phyloP scores from a whole-genome alignment of 2,888 invertebrate genomes.

The Chrysotoxum bicinctum region DNA sequence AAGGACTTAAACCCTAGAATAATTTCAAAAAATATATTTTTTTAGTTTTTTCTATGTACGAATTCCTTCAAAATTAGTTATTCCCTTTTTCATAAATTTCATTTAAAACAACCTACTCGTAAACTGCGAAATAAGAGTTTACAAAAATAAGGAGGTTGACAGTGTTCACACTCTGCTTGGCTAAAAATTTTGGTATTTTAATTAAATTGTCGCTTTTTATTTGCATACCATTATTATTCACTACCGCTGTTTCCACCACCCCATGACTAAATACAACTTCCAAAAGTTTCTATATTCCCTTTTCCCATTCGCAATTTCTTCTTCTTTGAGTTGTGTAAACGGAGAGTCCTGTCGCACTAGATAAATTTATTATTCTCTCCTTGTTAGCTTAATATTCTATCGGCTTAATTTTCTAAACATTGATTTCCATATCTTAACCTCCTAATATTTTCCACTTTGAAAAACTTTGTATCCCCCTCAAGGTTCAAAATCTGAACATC shows the following conservation, averaged over 20 bases:
- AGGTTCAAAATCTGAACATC: not conserved
- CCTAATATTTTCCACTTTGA: not conserved
- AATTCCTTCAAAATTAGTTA: no score
- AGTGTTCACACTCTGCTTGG: not conserved
- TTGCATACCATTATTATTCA: constrained; percentile 12
- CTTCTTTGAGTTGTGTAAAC: not conserved
- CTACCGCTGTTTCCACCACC: no score
- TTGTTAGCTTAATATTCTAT: not conserved
- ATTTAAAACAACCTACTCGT: no score
- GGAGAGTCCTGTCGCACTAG: not conserved
- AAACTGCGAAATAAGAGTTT: no score
- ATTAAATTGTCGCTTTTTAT: not conserved
- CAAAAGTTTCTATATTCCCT: not conserved
- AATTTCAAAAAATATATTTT: no score
- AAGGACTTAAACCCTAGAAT: no score
- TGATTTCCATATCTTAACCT: not conserved
- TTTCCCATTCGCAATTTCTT: not conserved
- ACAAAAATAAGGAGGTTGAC: no score
- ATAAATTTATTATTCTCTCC: not conserved
- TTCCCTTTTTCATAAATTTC: no score
- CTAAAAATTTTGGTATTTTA: not conserved
- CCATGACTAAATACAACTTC: not conserved
- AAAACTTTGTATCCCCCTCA: not conserved
- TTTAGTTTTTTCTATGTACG: no score
- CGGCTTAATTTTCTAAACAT: not conserved